Percentiles rank a stretch among this genome's conserved stretches.
Conservation (phyloP, 1,140 invertebrate genomes). For the Aphelinus certus region DNA sequence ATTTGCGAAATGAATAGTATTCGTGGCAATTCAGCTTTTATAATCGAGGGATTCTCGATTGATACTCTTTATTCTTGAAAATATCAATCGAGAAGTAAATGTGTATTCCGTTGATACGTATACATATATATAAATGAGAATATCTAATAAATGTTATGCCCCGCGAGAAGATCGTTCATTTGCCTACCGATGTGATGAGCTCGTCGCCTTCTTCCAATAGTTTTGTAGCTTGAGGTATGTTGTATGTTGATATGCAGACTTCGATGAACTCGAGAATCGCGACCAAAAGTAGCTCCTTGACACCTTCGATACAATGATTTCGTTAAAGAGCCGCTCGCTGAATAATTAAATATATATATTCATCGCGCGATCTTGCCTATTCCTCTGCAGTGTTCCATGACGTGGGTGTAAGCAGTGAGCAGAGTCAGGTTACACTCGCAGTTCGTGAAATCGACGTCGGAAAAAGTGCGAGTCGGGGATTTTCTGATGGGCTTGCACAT, state of each 20-base stretch:
- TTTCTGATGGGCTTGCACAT: constrained; percentile 27
- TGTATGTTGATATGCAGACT: constrained; percentile 62
- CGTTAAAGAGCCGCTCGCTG: background rate
- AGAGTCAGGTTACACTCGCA: constrained; percentile 70
- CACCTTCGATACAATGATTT: constrained; percentile 44
- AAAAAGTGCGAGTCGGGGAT: constrained; percentile 57
- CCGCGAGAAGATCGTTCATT: too few species aligned
- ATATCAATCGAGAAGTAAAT: too few species aligned
- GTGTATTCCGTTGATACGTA: too few species aligned
- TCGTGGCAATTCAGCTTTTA: too few species aligned
- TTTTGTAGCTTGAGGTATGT: constrained; percentile 66
- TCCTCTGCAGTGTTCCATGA: constrained; percentile 68
- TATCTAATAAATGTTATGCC: too few species aligned
- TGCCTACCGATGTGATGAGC: constrained; percentile 49
- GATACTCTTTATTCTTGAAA: too few species aligned
- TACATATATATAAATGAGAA: too few species aligned
- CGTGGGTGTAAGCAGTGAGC: constrained; percentile 67
- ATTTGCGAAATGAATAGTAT: background rate
- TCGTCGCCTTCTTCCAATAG: constrained; percentile 62
- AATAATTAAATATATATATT: constrained; percentile 7
- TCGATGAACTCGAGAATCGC: constrained; percentile 69
- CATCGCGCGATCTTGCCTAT: constrained; percentile 59
- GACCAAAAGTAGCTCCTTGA: constrained; percentile 53
- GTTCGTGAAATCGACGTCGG: constrained; percentile 59
- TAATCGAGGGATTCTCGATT: too few species aligned